Base-by-base conservation (phyloP, 2,888 invertebrate species). In the Anticlea derivata region DNA sequence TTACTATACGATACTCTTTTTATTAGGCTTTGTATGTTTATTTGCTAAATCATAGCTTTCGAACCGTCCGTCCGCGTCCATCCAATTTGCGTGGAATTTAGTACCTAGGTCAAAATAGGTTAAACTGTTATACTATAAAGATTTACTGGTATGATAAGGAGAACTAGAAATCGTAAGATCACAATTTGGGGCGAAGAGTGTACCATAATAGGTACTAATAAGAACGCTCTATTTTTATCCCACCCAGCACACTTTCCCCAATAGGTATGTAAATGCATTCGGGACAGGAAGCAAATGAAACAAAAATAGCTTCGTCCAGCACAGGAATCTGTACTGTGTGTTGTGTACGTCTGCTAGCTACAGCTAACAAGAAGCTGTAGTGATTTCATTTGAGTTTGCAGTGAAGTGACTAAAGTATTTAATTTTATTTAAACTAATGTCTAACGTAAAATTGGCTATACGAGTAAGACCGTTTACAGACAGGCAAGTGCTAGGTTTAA, bases 391-490 rank as follows among this genome's bases (percentile, higher is more conserved):
- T 34, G 20, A 8, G n/a, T 8, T 22, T 20, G n/a, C 8, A 2
- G 5, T 22, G 2, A 8, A 20, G 20, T 22, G n/a, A n/a, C 6
- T 8, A 20, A 20, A 1, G 7, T 23, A 7, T 7, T 1, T 7
- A 23, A 5, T 13, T 17, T 11, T 7, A n/a, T 7, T 12, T 34
- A 33, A 52, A 20, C 61, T 58, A 48, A 94, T 94, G 94, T 92
- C 93, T 27, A 92, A 92, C 62, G 92, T 94, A 43, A 94, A 93
- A 73, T 92, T 94, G 66, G 93, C 93, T 10, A 91, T 94, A 41
- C 83, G 94, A 64, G 91, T 94, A 20, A 86, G 94, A 60, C 94
- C 94, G 7, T 89, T 94, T 69, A 93, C 93, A 12, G 90, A 92
- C 59, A 92, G 92, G 94, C 93, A 81, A 83, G 88, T 71, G 50